Conservation (phyloP, 1,140 invertebrate species). For the Cyclina sinensis region DNA sequence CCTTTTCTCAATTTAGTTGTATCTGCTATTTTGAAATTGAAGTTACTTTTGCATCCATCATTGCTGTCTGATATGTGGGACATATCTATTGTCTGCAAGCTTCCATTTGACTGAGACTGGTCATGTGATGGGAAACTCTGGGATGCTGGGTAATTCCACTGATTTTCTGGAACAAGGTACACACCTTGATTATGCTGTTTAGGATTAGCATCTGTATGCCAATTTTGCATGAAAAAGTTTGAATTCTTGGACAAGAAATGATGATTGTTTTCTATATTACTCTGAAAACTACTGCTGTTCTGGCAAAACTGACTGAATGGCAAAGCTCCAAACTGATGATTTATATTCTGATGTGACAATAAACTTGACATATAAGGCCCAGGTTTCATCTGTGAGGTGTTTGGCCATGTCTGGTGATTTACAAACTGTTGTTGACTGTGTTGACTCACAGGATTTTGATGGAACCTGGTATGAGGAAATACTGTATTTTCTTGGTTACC, state of each 20-base stretch:
- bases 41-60: not conserved
- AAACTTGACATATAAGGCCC: not conserved
- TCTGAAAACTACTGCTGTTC: not conserved
- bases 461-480: not conserved
- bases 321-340: not conserved
- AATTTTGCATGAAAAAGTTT: conserved; percentile 16
- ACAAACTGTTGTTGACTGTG: not conserved
- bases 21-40: conserved; percentile 29
- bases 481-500: not conserved
- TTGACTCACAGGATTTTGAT: not conserved
- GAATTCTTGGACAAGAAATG: conserved; percentile 33
- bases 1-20: not conserved
- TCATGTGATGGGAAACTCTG: conserved; percentile 1
- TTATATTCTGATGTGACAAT: not conserved
- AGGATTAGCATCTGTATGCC: not conserved
- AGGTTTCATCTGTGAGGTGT: not conserved
- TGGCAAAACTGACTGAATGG: not conserved
- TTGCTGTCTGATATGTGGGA: conserved; percentile 39
- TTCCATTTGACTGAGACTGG: not conserved
- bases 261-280: not conserved
- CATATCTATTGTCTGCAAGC: conserved; percentile 36
- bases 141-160: not conserved
- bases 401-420: not conserved
- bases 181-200: not conserved
- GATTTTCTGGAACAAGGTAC: not conserved